A percentile compares a stretch with the other conserved stretches of the same genome.
These are phyloP conservation scores for Drosophila diplacantha DNA, from an alignment of 2,888 invertebrate genomes.

Conservation along the genomic window DNA sequence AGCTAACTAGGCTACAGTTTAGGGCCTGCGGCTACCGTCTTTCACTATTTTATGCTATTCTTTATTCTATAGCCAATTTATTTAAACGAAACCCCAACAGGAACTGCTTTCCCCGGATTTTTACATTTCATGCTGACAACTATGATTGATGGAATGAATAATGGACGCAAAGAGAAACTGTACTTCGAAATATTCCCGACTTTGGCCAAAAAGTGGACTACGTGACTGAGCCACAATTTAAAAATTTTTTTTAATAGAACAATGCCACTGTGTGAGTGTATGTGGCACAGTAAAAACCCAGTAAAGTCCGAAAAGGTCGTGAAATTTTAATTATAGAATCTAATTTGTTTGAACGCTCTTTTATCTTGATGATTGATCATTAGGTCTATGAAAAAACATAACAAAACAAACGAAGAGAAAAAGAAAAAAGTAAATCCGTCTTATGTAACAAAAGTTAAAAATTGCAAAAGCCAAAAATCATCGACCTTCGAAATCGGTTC, in stretches of 20 bases:
- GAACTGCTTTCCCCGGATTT: slow-evolving; percentile 41
- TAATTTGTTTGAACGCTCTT: slow-evolving; percentile 62
- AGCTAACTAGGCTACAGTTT: neutral
- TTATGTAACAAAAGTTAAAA: slow-evolving; percentile 67
- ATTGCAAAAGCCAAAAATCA: slow-evolving; percentile 65
- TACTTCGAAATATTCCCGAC: slow-evolving; percentile 26
- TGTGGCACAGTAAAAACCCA: slow-evolving; percentile 40
- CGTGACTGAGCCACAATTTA: slow-evolving; percentile 55
- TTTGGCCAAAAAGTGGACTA: slow-evolving; percentile 46
- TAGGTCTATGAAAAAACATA: slow-evolving; percentile 39
- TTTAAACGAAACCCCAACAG: slow-evolving; percentile 9
- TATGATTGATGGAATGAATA: slow-evolving; percentile 52
- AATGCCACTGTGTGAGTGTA: slow-evolving; percentile 26
- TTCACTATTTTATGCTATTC: neutral
- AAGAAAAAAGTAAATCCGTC: slow-evolving; percentile 58
- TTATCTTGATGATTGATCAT: slow-evolving; percentile 70
- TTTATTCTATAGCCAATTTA: neutral
- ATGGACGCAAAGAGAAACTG: slow-evolving; percentile 20
- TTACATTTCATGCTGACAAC: slow-evolving; percentile 30
- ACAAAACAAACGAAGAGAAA: slow-evolving; percentile 34
- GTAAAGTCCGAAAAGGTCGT: slow-evolving; percentile 53
- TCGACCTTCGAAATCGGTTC: slow-evolving; percentile 58
- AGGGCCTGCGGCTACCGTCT: neutral
- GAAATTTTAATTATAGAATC: slow-evolving; percentile 66
- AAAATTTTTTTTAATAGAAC: slow-evolving; percentile 36